These are phyloP conservation scores for Chaenogobius annularis DNA, from an alignment of 2,113 vertebrate species.

Conservation along the genomic window DNA sequence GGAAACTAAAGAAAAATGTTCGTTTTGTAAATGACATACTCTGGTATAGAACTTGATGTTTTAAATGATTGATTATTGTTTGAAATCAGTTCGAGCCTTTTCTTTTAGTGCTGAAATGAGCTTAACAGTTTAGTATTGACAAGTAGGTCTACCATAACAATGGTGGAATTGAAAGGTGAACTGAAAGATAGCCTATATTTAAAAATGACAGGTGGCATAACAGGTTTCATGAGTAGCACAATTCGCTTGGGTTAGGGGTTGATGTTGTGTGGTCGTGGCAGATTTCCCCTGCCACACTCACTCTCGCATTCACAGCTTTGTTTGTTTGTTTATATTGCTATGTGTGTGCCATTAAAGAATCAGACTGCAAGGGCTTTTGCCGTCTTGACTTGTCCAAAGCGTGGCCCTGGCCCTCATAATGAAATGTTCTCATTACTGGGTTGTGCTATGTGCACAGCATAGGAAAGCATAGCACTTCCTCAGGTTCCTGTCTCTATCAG, in stretches of 20 bases:
- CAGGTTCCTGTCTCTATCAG: slow-evolving; percentile 11
- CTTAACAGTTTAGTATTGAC: no score
- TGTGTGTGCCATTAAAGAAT: slow-evolving; percentile 63
- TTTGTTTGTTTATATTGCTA: slow-evolving; percentile 30
- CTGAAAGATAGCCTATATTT: slow-evolving; percentile 53
- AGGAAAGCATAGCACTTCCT: slow-evolving; percentile 22
- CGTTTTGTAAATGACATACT: no score
- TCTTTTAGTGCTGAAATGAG: no score
- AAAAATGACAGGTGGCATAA: slow-evolving; percentile 21
- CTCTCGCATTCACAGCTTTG: slow-evolving; percentile 28
- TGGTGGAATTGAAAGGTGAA: neutral
- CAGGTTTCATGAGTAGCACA: slow-evolving; percentile 42
- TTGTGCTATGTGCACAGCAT: slow-evolving; percentile 35
- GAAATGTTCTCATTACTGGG: slow-evolving; percentile 64
- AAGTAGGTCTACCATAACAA: neutral
- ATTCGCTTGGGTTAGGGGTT: slow-evolving; percentile 13
- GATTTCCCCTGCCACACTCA: slow-evolving; percentile 36
- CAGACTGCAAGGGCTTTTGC: slow-evolving; percentile 57
- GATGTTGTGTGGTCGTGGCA: slow-evolving; percentile 53
- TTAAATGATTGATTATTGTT: no score
- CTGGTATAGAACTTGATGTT: no score
- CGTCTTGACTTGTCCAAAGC: slow-evolving; percentile 53
- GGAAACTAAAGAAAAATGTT: no score
- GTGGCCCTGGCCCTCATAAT: slow-evolving; percentile 52
- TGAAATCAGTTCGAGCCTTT: no score